Evolutionary conservation across 2,888 invertebrate genomes (phyloP).

Genomic region (Drosophila conformis): DNA sequence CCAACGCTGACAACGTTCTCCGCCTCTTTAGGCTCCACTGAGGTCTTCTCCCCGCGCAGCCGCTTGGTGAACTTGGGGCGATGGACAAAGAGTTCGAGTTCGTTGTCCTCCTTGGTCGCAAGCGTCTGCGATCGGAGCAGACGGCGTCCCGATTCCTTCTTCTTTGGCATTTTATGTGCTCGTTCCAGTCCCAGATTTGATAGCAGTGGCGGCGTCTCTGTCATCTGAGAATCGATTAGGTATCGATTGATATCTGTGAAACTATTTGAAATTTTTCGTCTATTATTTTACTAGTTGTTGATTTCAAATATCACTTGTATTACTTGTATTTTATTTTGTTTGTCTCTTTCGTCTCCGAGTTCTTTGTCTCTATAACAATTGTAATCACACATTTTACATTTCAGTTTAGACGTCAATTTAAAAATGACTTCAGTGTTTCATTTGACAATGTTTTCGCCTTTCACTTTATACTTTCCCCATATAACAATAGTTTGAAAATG

Average conservation of each 20-base stretch:
- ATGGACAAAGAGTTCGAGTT: conserved; percentile 54
- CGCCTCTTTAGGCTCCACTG: conserved; percentile 3
- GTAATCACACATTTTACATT: not conserved
- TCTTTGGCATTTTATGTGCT: conserved; percentile 28
- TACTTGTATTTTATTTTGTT: not conserved
- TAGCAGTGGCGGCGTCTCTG: conserved; percentile 39
- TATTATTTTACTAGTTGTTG: conserved; percentile 4
- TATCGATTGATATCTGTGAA: conserved; percentile 11
- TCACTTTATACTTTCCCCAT: not conserved
- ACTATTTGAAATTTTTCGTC: conserved; percentile 36
- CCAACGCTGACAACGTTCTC: conserved; percentile 2
- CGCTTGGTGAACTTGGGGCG: conserved; percentile 46
- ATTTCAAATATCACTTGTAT: conserved; percentile 9
- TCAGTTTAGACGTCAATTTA: not conserved
- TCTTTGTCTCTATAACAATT: not conserved
- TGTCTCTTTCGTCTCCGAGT: not conserved
- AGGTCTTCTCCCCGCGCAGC: conserved; percentile 8
- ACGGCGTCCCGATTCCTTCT: conserved; percentile 28
- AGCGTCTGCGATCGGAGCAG: conserved; percentile 32
- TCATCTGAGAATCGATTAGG: not conserved
- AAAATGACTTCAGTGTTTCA: conserved; percentile 7
- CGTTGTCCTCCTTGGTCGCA: not conserved
- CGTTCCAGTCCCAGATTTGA: conserved; percentile 33
- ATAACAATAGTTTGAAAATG: not conserved
- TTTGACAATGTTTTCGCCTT: not conserved